phyloP scores from a whole-genome alignment of 2,888 invertebrate genomes.

The Copidosoma aretas region DNA sequence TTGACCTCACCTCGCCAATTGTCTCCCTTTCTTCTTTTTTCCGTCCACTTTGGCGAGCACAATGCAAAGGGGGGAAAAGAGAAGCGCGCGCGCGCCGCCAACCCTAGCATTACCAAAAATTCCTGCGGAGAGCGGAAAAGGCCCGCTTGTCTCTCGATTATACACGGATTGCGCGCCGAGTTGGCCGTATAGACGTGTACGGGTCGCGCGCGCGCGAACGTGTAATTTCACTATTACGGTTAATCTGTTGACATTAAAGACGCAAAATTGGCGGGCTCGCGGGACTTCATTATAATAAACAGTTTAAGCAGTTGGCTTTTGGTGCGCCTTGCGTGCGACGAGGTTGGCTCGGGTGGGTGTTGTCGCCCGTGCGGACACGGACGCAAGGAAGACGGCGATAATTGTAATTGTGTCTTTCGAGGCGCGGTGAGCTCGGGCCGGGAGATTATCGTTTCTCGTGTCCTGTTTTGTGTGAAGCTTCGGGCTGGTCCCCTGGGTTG shows the following conservation, averaged over 20 bases:
- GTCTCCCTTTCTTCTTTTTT: background rate
- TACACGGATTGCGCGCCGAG: conserved; percentile 1
- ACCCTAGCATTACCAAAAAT: conserved; percentile 62
- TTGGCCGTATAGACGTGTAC: background rate
- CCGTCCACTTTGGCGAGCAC: conserved; percentile 2
- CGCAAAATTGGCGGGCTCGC: conserved; percentile 54
- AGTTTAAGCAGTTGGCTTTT: conserved; percentile 53
- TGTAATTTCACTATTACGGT: conserved; percentile 62
- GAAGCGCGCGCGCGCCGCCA: conserved; percentile 44
- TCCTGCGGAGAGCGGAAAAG: conserved; percentile 39
- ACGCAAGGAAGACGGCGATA: conserved; percentile 44
- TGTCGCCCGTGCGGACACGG: background rate
- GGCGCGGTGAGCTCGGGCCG: no score
- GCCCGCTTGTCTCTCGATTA: conserved; percentile 46
- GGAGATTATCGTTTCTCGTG: no score
- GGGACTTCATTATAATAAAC: conserved; percentile 59
- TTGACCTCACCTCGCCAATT: conserved; percentile 50
- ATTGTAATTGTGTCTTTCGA: conserved; percentile 55
- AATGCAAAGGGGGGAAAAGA: conserved; percentile 20
- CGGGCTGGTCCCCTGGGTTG: no score
- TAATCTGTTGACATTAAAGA: conserved; percentile 62
- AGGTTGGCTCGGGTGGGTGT: background rate
- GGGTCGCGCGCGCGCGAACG: conserved; percentile 45
- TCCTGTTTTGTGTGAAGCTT: no score
- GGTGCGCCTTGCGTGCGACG: background rate